Evolutionary conservation across 1,140 invertebrate genomes (phyloP).

Genomic region (Sycophaga agraensis): DNA sequence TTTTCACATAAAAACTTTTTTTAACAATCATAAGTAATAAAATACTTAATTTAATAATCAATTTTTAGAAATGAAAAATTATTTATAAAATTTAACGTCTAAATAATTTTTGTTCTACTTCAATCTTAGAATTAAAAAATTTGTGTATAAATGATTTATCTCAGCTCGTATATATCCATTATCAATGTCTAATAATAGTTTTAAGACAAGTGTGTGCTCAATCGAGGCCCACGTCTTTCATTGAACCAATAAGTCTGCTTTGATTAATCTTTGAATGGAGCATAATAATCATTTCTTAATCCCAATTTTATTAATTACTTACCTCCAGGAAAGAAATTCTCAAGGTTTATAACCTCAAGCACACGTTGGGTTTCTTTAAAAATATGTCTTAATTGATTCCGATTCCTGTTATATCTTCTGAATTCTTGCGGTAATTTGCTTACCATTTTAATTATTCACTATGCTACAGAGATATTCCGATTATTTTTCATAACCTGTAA

Average conservation of each 20-base stretch:
- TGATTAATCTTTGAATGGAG: slow-evolving; percentile 13
- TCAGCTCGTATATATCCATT: slow-evolving; percentile 29
- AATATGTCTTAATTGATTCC: slow-evolving; percentile 60
- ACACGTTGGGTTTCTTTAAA: slow-evolving; percentile 68
- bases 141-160: slow-evolving; percentile 22
- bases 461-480: slow-evolving; percentile 12
- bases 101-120: slow-evolving; percentile 3
- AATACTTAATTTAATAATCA: not conserved
- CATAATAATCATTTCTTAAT: slow-evolving; percentile 18
- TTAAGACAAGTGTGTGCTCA: slow-evolving; percentile 27
- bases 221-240: slow-evolving; percentile 20
- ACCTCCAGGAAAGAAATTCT: slow-evolving; percentile 67
- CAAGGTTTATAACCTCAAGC: slow-evolving; percentile 65
- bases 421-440: slow-evolving; percentile 60
- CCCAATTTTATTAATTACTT: slow-evolving; percentile 33
- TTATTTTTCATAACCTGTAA: slow-evolving; percentile 30
- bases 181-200: slow-evolving; percentile 31
- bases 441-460: slow-evolving; percentile 45
- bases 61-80: not conserved
- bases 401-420: slow-evolving; percentile 57
- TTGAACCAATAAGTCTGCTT: slow-evolving; percentile 2
- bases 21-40: not conserved
- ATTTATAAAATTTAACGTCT: not conserved
- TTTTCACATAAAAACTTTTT: not conserved
- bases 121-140: slow-evolving; percentile 13